phyloP scores from a whole-genome alignment of 2,888 invertebrate species.

The Penaeus monodon region DNA sequence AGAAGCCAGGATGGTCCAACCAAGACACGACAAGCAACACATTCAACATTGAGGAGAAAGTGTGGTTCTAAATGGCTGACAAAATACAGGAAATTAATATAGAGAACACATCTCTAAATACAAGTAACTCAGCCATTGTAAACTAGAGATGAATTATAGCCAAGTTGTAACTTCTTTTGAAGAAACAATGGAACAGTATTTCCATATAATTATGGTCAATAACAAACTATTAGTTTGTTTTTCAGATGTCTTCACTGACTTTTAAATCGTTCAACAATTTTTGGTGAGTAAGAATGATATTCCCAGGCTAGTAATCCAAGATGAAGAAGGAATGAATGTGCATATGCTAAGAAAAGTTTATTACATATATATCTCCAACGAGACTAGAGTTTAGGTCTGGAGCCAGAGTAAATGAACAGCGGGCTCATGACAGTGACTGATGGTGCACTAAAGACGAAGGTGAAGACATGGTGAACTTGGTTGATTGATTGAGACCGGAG shows the following conservation, averaged over 20 bases:
- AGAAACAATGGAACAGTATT: no score
- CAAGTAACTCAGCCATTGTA: no score
- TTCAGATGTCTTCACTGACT: no score
- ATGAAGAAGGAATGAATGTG: no score
- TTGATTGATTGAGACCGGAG: conserved; percentile 12
- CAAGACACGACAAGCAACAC: conserved; percentile 56
- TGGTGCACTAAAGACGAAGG: conserved; percentile 15
- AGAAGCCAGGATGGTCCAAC: conserved; percentile 52
- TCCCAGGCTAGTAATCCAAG: no score
- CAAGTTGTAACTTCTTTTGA: no score
- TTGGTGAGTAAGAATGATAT: neutral
- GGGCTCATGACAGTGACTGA: conserved; percentile 13
- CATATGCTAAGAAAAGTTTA: neutral
- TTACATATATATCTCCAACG: conserved; percentile 15
- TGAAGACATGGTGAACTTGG: conserved; percentile 24
- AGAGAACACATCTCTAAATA: neutral
- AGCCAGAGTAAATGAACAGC: neutral
- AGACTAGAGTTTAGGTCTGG: conserved; percentile 2
- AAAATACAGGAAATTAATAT: conserved; percentile 25
- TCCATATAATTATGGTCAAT: no score
- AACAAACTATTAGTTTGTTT: no score
- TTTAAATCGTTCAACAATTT: neutral
- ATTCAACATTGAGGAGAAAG: conserved; percentile 32
- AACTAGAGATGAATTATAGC: no score
- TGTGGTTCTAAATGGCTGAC: conserved; percentile 10